Evolutionary conservation across 2,113 vertebrate species (phyloP).

Genomic region (Girardinichthys multiradiatus): DNA sequence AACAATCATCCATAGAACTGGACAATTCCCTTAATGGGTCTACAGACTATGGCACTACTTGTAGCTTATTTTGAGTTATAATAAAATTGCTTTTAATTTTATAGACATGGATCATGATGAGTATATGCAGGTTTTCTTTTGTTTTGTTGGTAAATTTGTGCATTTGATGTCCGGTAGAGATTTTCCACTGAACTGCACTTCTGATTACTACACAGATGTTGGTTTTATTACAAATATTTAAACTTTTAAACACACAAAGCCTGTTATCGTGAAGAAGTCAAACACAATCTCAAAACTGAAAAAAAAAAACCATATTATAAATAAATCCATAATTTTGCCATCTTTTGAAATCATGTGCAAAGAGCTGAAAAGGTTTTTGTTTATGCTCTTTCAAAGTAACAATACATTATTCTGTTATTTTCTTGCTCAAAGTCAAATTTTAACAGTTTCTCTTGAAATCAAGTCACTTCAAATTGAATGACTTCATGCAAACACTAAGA

Average conservation of each 20-base stretch:
- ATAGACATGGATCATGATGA: background rate
- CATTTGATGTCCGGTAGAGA: background rate
- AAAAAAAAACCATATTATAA: background rate
- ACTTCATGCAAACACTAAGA: constrained; percentile 5
- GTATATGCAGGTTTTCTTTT: background rate
- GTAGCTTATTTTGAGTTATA: background rate
- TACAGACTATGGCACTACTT: too few relatives aligned
- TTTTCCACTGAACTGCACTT: background rate
- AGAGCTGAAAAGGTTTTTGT: constrained; percentile 6
- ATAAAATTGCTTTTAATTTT: background rate
- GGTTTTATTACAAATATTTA: constrained; percentile 10
- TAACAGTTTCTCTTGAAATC: background rate
- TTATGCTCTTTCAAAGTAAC: constrained; percentile 16
- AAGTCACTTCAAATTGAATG: constrained; percentile 36
- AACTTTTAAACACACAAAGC: background rate
- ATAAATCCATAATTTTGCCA: constrained; percentile 4
- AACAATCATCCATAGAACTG: too few relatives aligned
- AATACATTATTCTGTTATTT: constrained; percentile 1
- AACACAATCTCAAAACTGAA: background rate
- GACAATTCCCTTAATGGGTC: too few relatives aligned
- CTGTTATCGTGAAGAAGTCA: constrained; percentile 3
- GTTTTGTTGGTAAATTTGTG: background rate
- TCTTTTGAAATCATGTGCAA: constrained; percentile 4
- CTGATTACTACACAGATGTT: background rate
- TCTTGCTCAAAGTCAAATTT: constrained; percentile 18